These are phyloP conservation scores for Sylvia borin DNA, from an alignment of 2,797 vertebrate species.

Conservation along the genomic window DNA sequence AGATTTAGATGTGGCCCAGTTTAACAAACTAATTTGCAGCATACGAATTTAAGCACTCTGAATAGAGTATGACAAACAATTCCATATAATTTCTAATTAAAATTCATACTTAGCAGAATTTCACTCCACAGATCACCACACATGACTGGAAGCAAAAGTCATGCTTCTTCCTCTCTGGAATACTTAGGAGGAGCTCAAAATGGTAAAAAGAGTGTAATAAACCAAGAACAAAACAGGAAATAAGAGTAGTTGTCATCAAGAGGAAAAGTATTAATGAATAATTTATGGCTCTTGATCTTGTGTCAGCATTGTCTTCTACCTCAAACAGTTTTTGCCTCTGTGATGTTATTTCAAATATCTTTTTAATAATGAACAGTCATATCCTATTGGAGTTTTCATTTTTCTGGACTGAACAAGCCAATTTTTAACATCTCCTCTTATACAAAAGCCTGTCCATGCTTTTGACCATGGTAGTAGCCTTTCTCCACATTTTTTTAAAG, in stretches of 20 bases:
- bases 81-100: not conserved
- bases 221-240: not conserved
- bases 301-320: not conserved
- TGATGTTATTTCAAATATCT: not conserved
- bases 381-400: not conserved
- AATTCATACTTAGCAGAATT: not conserved
- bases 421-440: not conserved
- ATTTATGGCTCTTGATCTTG: not conserved
- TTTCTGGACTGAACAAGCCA: not conserved
- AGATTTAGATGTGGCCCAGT: not conserved
- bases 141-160: not conserved
- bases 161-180: not conserved
- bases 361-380: not conserved
- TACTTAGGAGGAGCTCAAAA: not conserved
- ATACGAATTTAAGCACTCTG: not conserved
- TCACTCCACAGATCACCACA: not conserved
- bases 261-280: not conserved
- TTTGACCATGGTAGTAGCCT: not conserved
- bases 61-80: not conserved
- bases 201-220: not conserved
- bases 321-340: not conserved
- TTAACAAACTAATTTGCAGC: not conserved
- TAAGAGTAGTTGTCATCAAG: not conserved
- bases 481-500: not conserved
- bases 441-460: not conserved